Evolutionary conservation across 1,140 invertebrate genomes (phyloP), one percentile per base, ranked within the genome.

Genomic region (Penaeus chinensis): DNA sequence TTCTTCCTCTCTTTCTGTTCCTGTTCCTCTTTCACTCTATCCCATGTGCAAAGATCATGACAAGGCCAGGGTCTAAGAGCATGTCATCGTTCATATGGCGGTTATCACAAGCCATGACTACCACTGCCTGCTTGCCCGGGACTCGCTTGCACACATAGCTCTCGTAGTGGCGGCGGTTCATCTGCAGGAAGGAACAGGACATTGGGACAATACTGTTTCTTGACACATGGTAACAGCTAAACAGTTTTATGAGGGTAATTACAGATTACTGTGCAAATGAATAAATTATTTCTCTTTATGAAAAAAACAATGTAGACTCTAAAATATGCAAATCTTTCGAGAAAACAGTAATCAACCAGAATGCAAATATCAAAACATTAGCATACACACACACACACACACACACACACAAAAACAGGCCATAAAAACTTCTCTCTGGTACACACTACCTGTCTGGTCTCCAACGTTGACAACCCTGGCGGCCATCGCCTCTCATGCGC

Each of bases 1-100:
- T 37, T 27, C 71, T 74, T 74, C 24, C 5, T 19, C 13, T 19
- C 71, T 74, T 32, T 8, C 19, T 32, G 7, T 74, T 32, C 22
- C 19, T 32, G 8, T 74, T 32, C n/a, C 20, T 19, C 71, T 16
- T 27, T 42, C 69, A 87, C 65, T 87, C 85, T 42, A 99, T 97
- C 87, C 98, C 98, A 93, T 99, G 98, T 82, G 98, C 98, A 93
- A 99, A 99, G 91, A 99, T 99, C 97, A 99, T 98, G 22, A 99
- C 97, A 89, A 99, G 94, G n/a, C 98, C 98, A 7, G 98, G 98
- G 90, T 98, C 97, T 60, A 98, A 94, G 94, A 99, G 97, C 95
- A 99, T 97, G 90, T 99, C 97, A 90, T 97, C 97, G 89, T 96
- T 95, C 94, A 99, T 97, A 91, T 99, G 98, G 47, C 95, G 94